Percentiles rank a stretch among this genome's conserved stretches.
phyloP scores from a whole-genome alignment of 2,888 invertebrate species.

The Ashinkailepas kermadecensis region DNA sequence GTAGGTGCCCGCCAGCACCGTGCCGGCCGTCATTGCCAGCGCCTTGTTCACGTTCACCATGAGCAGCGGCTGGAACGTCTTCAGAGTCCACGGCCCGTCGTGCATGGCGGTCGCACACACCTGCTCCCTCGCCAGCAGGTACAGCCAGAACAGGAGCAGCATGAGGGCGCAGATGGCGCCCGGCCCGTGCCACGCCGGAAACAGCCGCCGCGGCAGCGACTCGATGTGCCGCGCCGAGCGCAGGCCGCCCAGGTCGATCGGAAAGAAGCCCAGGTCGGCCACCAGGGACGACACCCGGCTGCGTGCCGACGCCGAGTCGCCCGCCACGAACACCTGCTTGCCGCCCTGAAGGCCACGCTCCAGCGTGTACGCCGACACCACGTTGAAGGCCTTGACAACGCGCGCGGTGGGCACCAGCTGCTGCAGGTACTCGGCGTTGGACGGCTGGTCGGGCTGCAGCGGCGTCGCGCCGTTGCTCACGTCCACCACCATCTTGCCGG shows the following conservation, averaged over 20 bases:
- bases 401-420: slow-evolving; percentile 24
- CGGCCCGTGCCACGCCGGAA: slow-evolving; percentile 31
- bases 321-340: slow-evolving; percentile 30
- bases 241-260: not conserved
- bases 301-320: not conserved
- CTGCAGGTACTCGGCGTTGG: slow-evolving; percentile 31
- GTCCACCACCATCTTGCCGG: slow-evolving; percentile 30
- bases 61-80: slow-evolving; percentile 20
- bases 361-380: slow-evolving; percentile 34
- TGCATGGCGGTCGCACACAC: slow-evolving; percentile 24
- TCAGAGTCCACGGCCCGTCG: not conserved
- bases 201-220: slow-evolving; percentile 32
- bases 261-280: slow-evolving; percentile 4
- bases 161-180: slow-evolving; percentile 25
- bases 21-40: slow-evolving; percentile 26
- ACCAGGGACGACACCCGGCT: not conserved
- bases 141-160: slow-evolving; percentile 28
- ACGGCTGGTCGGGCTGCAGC: slow-evolving; percentile 18
- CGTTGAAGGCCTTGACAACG: slow-evolving; percentile 34
- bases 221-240: slow-evolving; percentile 28
- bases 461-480: slow-evolving; percentile 28
- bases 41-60: slow-evolving; percentile 27
- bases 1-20: slow-evolving; percentile 26
- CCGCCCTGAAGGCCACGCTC: slow-evolving; percentile 32
- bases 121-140: slow-evolving; percentile 26